Evolutionary conservation across 2,888 invertebrate species (phyloP).

Genomic region (Stictocephala bisonia): DNA sequence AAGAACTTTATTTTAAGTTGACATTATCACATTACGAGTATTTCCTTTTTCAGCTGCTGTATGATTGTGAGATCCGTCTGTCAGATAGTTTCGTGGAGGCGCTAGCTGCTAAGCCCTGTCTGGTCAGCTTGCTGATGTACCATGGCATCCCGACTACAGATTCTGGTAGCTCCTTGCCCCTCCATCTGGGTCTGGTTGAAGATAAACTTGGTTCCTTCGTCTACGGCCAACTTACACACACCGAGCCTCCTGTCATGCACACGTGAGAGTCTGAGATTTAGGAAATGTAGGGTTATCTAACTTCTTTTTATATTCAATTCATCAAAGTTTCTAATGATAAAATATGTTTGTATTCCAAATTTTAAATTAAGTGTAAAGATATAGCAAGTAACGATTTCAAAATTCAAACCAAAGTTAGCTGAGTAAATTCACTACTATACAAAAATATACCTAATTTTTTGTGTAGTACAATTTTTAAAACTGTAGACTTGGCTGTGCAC

Average conservation of each 20-base stretch:
- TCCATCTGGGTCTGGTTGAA: conserved; percentile 52
- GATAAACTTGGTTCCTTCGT: conserved; percentile 53
- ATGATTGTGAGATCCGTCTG: conserved; percentile 52
- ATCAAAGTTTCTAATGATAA: too few relatives aligned
- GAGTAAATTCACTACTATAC: too few relatives aligned
- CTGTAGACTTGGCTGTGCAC: too few relatives aligned
- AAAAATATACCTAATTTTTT: too few relatives aligned
- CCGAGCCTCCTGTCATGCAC: conserved; percentile 48
- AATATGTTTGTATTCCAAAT: too few relatives aligned
- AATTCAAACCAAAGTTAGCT: too few relatives aligned
- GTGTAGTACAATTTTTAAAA: too few relatives aligned
- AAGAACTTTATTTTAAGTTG: too few relatives aligned
- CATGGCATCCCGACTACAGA: conserved; percentile 23
- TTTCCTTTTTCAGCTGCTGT: conserved; percentile 59
- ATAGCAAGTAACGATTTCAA: too few relatives aligned
- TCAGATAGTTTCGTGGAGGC: conserved; percentile 51
- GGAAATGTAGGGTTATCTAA: too few relatives aligned
- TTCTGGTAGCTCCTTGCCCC: conserved; percentile 42
- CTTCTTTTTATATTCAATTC: background rate
- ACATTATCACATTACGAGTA: too few relatives aligned
- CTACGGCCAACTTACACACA: conserved; percentile 51
- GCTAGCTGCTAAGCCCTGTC: conserved; percentile 52
- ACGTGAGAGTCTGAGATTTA: conserved; percentile 49
- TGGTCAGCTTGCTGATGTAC: conserved; percentile 56
- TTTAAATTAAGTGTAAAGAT: too few relatives aligned